Conservation (phyloP, 1,140 invertebrate species). For the Olivierus martensii region DNA sequence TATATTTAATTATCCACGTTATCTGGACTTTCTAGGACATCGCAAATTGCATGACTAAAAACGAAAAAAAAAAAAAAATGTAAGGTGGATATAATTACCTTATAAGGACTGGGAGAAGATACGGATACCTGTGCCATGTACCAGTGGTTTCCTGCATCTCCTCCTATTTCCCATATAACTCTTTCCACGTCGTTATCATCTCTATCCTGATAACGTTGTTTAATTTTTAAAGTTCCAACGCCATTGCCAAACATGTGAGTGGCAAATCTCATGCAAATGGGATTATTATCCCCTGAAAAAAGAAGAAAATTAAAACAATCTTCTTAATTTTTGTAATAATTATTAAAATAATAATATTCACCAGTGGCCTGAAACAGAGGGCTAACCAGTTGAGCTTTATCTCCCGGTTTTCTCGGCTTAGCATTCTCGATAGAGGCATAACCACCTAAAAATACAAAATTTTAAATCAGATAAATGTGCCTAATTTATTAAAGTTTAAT, state of each 20-base stretch:
- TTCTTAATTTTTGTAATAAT: too few species aligned
- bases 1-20: too few species aligned
- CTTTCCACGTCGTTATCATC: constrained; percentile 27
- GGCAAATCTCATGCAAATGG: constrained; percentile 50
- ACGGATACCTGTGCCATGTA: constrained; percentile 48
- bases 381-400: constrained; percentile 44
- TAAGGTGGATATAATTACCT: too few species aligned
- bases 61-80: too few species aligned
- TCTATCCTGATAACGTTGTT: constrained; percentile 21
- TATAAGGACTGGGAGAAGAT: constrained; percentile 40
- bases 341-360: too few species aligned
- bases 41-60: too few species aligned
- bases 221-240: constrained; percentile 43
- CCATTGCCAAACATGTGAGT: constrained; percentile 61
- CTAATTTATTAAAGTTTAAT: not conserved
- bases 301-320: too few species aligned
- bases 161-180: constrained; percentile 45
- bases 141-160: constrained; percentile 54
- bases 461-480: too few species aligned
- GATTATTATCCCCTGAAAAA: constrained; percentile 36
- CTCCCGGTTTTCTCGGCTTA: constrained; percentile 45
- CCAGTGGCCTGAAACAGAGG: constrained; percentile 33
- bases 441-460: constrained; percentile 30
- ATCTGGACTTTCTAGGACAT: too few species aligned
- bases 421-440: constrained; percentile 49